phyloP scores from a whole-genome alignment of 2,113 vertebrate genomes.

The Gavialis gangeticus region DNA sequence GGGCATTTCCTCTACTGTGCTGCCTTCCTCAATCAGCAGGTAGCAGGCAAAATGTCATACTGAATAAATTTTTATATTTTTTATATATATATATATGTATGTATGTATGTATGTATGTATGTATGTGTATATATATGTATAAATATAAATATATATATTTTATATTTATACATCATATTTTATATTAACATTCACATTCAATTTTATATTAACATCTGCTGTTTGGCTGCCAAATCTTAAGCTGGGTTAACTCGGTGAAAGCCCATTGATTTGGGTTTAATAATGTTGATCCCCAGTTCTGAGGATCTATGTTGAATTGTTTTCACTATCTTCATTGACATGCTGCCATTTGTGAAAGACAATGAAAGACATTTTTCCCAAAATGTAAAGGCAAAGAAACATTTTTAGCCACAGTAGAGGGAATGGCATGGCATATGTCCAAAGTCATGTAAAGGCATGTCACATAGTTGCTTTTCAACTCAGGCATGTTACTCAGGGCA shows the following conservation, averaged over 20 bases:
- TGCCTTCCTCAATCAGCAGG: conserved; percentile 46
- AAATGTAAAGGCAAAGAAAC: not conserved
- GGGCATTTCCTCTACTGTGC: conserved; percentile 9
- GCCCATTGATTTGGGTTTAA: not conserved
- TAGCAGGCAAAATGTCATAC: conserved; percentile 17
- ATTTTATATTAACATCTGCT: not conserved
- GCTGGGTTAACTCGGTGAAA: not conserved
- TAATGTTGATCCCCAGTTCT: not conserved
- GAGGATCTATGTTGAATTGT: not conserved
- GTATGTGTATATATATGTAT: no score
- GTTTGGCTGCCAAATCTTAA: not conserved
- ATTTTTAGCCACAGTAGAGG: not conserved
- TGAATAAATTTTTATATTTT: not conserved
- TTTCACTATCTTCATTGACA: not conserved
- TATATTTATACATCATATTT: no score
- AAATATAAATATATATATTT: no score
- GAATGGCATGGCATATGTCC: not conserved
- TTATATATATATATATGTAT: no score
- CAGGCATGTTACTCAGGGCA: rapidly evolving
- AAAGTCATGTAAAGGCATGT: not conserved
- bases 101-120: no score
- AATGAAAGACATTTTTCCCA: not conserved
- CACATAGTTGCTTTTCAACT: not conserved
- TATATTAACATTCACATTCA: not conserved
- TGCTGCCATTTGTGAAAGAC: not conserved